These are phyloP conservation scores for Capromys pilorides DNA, from an alignment of 2,797 vertebrate species.

Conservation along the genomic window DNA sequence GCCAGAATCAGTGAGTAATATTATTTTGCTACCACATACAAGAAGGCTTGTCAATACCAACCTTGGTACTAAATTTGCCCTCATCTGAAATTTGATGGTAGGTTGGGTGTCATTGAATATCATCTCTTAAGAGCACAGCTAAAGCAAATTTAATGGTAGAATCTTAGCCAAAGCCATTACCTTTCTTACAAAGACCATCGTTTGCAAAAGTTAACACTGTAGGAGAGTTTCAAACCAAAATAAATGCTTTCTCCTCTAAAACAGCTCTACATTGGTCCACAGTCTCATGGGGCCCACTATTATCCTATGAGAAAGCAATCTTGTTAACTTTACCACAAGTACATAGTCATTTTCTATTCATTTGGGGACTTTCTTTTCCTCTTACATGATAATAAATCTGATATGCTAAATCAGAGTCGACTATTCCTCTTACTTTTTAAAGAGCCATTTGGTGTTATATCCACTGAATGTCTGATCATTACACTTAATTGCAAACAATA, in stretches of 20 bases:
- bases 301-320: neutral
- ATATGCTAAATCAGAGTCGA: neutral
- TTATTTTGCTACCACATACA: neutral
- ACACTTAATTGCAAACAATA: slow-evolving; percentile 10
- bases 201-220: neutral
- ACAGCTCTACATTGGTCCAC: neutral
- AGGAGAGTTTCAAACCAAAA: slow-evolving; percentile 51
- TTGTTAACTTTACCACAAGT: neutral
- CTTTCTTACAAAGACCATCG: neutral
- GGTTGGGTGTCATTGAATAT: neutral
- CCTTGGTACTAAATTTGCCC: neutral
- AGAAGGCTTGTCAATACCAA: neutral
- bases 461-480: neutral
- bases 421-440: neutral
- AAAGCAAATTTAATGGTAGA: neutral
- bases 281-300: neutral
- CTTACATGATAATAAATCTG: slow-evolving; percentile 4
- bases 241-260: neutral
- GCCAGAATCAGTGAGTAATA: neutral
- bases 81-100: neutral
- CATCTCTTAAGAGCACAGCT: neutral
- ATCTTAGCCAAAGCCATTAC: neutral
- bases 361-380: neutral
- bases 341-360: neutral
- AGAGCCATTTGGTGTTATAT: slow-evolving; percentile 18